A percentile compares a stretch with the other conserved stretches of the same genome.
Evolutionary conservation across 2,113 vertebrate species (phyloP).

Genomic region (Pithys albifrons): DNA sequence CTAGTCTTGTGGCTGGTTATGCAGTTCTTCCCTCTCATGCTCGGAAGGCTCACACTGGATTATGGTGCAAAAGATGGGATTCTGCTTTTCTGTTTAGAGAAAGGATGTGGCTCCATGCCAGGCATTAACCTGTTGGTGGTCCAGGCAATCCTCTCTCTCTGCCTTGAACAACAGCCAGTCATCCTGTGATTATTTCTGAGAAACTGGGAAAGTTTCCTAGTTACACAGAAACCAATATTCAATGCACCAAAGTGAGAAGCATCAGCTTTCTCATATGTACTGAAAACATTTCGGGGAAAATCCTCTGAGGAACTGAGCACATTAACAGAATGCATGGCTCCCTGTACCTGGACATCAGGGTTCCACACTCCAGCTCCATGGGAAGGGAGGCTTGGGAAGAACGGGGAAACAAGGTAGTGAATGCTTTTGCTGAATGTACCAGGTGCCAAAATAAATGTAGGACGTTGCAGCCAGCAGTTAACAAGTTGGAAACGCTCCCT

Average conservation of each 20-base stretch:
- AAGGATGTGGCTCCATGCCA: fast-evolving
- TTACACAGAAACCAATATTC: neutral
- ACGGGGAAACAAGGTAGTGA: neutral
- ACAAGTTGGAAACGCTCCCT: neutral
- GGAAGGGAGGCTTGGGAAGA: neutral
- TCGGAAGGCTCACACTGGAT: neutral
- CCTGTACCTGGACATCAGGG: neutral
- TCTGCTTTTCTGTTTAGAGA: neutral
- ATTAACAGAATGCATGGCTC: neutral
- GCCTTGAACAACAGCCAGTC: neutral
- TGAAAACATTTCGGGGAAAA: neutral
- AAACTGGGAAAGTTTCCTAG: neutral
- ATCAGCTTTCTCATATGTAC: neutral
- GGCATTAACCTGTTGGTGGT: neutral
- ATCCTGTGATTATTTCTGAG: neutral
- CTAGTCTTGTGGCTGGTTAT: neutral
- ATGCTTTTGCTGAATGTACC: neutral
- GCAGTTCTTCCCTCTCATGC: neutral
- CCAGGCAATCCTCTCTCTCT: neutral
- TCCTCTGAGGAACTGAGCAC: neutral
- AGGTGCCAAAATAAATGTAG: neutral
- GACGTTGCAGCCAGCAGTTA: neutral
- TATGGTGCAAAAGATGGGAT: neutral
- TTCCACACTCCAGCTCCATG: neutral
- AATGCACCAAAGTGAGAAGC: neutral